Conservation (phyloP, 2,113 vertebrate genomes). For the Chascanopsetta lugubris region DNA sequence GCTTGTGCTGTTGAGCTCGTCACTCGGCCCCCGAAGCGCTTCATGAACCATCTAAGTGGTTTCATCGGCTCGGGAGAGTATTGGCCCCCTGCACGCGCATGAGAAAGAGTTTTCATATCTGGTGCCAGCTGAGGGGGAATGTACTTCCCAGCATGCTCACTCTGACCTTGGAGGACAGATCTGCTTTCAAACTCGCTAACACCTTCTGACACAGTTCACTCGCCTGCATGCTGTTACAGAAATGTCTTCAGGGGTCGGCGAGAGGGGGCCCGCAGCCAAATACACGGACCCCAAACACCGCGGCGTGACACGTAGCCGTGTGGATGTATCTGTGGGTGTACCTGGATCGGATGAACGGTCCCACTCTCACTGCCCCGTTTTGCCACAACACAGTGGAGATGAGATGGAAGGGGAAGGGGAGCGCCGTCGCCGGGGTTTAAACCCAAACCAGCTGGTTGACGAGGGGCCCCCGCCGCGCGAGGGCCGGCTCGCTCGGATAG, state of each 20-base stretch:
- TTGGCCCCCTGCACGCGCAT: constrained; percentile 35
- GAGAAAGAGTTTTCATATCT: constrained; percentile 54
- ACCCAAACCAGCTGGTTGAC: constrained; percentile 74
- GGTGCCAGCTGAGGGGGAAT: constrained; percentile 59
- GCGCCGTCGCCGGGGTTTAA: constrained; percentile 53
- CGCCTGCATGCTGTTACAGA: constrained; percentile 76
- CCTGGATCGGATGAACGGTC: constrained; percentile 62
- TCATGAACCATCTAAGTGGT: constrained; percentile 70
- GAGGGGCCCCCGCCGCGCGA: constrained; percentile 51
- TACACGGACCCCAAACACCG: constrained; percentile 54
- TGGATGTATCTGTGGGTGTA: constrained; percentile 57
- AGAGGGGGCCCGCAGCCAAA: constrained; percentile 61
- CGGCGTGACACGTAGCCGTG: constrained; percentile 54
- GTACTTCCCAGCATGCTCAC: constrained; percentile 56
- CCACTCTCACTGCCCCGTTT: constrained; percentile 45
- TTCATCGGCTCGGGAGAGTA: constrained; percentile 66
- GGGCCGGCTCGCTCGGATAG: constrained; percentile 53
- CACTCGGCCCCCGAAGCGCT: constrained; percentile 59
- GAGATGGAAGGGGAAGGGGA: constrained; percentile 53
- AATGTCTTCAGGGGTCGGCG: constrained; percentile 62
- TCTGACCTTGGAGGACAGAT: constrained; percentile 73
- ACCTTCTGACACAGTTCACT: constrained; percentile 77
- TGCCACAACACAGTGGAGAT: constrained; percentile 45
- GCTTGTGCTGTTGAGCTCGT: constrained; percentile 44
- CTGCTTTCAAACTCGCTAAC: constrained; percentile 81